Base-by-base conservation (phyloP, 1,140 invertebrate genomes). In the Anastrepha obliqua region DNA sequence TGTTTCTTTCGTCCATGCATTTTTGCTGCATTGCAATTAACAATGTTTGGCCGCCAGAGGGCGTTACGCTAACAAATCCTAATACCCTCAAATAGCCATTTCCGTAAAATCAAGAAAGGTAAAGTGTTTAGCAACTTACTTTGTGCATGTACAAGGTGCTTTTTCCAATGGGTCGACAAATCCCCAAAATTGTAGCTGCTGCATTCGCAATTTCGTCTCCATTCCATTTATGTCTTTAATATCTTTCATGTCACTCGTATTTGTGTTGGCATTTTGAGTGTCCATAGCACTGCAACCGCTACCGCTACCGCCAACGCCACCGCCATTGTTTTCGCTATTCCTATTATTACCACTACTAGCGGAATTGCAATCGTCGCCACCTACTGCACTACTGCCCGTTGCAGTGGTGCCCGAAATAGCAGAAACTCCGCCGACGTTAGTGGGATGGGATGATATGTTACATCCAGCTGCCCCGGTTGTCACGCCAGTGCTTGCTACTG, bases 131-230 rank as follows among this genome's bases (percentile, higher is more conserved):
- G 74, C n/a, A 55, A 95, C 95, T 95, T 93, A 96, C 95, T 96
- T 96, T 93, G 96, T 96, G 94, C 97, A 98, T 91, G 95, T 95
- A 94, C 97, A 98, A 89, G 94, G 95, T 90, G 96, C 95, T 94
- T 97, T 97, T 91, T 96, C 95, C 87, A 96, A 96, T 89, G 97
- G 96, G 94, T 99, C 98, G 74, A 96, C 94, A 94, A 98, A 98
- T 91, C 98, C 97, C 96, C 97, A 98, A 74, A 92, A 89, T 47
- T 91, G 90, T 42, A 91, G 90, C 20, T 91, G 90, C 85, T 91
- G 90, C 29, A 81, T 81, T 0, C 74, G 74, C 44, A 91, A 90
- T 86, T 92, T 92, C 55, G 89, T 90, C 81, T 92, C 91, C 87
- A 89, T 70, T 70, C 88, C 44, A 86, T 88, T 88, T 62, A 58